Conservation (phyloP, 2,113 vertebrate genomes). For the Hyperopisus bebe region DNA sequence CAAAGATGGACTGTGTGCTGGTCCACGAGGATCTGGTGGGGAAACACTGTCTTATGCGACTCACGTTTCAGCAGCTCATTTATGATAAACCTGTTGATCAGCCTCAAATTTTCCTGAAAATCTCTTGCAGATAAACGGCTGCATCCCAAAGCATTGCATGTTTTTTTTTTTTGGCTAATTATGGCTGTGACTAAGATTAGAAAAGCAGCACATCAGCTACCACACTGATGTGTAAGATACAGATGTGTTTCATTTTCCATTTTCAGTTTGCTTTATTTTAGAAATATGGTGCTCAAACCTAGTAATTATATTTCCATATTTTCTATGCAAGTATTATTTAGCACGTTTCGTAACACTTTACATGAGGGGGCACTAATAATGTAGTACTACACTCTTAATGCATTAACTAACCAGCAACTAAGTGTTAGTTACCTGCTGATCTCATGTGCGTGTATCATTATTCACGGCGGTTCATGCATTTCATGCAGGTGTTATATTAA, state of each 20-base stretch:
- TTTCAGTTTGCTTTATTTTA: background rate
- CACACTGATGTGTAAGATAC: background rate
- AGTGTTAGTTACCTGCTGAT: background rate
- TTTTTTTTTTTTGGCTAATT: background rate
- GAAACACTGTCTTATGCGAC: background rate
- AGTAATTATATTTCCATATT: background rate
- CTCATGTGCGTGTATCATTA: background rate
- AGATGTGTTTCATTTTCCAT: background rate
- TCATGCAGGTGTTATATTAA: background rate
- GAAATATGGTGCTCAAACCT: background rate
- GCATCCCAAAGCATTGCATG: background rate
- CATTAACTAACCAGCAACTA: background rate
- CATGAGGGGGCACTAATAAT: background rate
- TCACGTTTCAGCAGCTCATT: background rate
- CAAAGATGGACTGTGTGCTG: background rate
- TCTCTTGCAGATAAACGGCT: background rate
- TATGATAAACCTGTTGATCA: background rate
- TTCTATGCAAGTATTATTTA: background rate
- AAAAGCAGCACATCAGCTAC: background rate
- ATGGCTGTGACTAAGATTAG: background rate
- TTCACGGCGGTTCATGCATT: background rate
- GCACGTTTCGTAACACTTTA: background rate
- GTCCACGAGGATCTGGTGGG: background rate
- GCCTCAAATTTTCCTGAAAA: background rate
- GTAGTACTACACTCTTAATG: background rate